Conservation (phyloP, 2,888 invertebrate genomes). For the Zygothrica quintamaculata region DNA sequence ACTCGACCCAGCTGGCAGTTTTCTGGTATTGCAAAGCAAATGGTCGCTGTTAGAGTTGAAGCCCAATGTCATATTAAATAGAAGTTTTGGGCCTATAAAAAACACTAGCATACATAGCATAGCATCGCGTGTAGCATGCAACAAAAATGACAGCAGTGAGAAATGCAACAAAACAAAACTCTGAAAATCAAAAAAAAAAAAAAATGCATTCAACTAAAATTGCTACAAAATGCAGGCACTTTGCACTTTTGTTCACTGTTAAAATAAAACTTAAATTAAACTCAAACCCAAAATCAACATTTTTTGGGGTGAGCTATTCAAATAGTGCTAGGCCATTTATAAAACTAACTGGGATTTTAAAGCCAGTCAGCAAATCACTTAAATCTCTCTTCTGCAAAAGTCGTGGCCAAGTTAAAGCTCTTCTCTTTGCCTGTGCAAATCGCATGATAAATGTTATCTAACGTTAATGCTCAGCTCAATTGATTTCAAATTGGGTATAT, state of each 20-base stretch:
- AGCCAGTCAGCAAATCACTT: constrained; percentile 78
- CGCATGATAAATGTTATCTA: constrained; percentile 75
- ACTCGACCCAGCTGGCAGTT: constrained; percentile 25
- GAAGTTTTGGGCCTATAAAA: constrained; percentile 64
- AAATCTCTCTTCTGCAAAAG: constrained; percentile 74
- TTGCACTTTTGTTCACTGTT: constrained; percentile 64
- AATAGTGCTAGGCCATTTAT: constrained; percentile 72
- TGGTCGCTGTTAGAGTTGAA: constrained; percentile 22
- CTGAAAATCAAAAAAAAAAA: constrained; percentile 5
- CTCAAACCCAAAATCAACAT: constrained; percentile 64
- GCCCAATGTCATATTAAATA: constrained; percentile 9
- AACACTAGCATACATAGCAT: too few relatives aligned
- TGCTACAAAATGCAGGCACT: constrained; percentile 73
- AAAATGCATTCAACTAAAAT: constrained; percentile 44
- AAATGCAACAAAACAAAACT: constrained; percentile 32
- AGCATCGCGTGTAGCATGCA: constrained; percentile 72
- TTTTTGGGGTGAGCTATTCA: constrained; percentile 63
- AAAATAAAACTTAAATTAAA: constrained; percentile 76
- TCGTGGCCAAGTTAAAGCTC: constrained; percentile 75
- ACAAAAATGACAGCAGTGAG: constrained; percentile 68
- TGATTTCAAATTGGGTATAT: constrained; percentile 29
- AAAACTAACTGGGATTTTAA: constrained; percentile 70
- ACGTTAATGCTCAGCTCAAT: constrained; percentile 35
- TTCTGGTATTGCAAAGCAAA: constrained; percentile 52
- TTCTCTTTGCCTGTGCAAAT: constrained; percentile 59